Conservation (phyloP, 2,797 vertebrate genomes). For the Acrossocheilus wenchowensis region DNA sequence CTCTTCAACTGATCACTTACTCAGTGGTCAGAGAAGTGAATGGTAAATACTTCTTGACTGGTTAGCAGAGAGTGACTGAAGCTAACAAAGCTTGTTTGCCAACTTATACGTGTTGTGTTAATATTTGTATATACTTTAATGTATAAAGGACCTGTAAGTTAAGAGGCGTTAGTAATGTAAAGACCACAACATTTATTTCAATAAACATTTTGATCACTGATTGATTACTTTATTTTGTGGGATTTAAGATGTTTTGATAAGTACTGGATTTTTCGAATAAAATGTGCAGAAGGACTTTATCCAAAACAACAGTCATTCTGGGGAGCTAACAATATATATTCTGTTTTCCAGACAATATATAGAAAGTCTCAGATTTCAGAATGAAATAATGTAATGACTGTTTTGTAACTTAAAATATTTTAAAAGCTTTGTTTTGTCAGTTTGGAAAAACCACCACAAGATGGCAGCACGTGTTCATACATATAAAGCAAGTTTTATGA, state of each 20-base stretch:
- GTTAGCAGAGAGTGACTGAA: background rate
- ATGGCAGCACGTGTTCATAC: background rate
- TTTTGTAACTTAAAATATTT: too few relatives aligned
- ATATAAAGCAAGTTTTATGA: background rate
- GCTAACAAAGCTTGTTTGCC: background rate
- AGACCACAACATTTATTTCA: conserved; percentile 26
- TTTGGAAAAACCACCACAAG: background rate
- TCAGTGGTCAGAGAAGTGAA: background rate
- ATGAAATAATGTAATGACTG: background rate
- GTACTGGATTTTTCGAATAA: background rate
- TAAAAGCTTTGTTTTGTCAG: background rate
- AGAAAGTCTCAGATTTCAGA: background rate
- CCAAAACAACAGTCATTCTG: background rate
- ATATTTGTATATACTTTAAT: conserved; percentile 54
- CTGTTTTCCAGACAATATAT: background rate
- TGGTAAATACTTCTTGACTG: background rate
- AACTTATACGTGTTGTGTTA: conserved; percentile 39
- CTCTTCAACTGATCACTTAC: background rate
- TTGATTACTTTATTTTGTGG: background rate
- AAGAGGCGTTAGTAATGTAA: conserved; percentile 12
- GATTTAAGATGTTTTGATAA: background rate
- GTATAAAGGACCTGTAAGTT: conserved; percentile 53
- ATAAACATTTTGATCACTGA: conserved; percentile 24
- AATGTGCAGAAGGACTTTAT: background rate
- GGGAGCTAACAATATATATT: background rate